phyloP scores from a whole-genome alignment of 2,888 invertebrate species.

The Piscicola geometra region DNA sequence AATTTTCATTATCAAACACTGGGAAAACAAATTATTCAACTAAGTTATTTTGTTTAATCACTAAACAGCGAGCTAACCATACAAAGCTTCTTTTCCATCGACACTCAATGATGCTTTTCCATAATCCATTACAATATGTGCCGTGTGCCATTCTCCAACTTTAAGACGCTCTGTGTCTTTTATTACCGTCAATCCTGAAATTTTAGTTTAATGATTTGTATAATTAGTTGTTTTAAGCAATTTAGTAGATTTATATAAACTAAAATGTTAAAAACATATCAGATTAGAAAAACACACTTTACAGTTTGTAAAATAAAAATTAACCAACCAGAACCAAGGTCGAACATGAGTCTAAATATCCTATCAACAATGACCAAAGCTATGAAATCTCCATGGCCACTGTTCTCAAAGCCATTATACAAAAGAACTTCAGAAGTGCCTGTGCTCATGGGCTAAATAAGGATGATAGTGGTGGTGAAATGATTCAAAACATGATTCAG shows the following conservation, averaged over 20 bases:
- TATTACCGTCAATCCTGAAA: neutral
- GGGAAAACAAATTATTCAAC: too few species aligned
- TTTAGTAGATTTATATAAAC: too few species aligned
- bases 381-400: constrained; percentile 1
- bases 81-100: neutral
- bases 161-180: neutral
- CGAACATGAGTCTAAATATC: neutral
- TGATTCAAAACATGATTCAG: neutral
- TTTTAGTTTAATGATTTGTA: too few species aligned
- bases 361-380: neutral
- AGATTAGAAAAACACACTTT: too few species aligned
- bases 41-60: too few species aligned
- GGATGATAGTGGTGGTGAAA: neutral
- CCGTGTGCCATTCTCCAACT: neutral
- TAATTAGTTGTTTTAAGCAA: too few species aligned
- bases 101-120: neutral
- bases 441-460: neutral
- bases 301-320: too few species aligned
- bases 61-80: neutral
- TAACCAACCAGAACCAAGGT: constrained; percentile 6
- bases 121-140: neutral
- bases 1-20: too few species aligned
- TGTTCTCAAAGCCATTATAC: constrained; percentile 9
- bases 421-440: neutral
- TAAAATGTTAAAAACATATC: too few species aligned